Evolutionary conservation across 2,797 vertebrate genomes (phyloP), one percentile per base, ranked within the genome.

Genomic region (Hydrocynus forskahlii): DNA sequence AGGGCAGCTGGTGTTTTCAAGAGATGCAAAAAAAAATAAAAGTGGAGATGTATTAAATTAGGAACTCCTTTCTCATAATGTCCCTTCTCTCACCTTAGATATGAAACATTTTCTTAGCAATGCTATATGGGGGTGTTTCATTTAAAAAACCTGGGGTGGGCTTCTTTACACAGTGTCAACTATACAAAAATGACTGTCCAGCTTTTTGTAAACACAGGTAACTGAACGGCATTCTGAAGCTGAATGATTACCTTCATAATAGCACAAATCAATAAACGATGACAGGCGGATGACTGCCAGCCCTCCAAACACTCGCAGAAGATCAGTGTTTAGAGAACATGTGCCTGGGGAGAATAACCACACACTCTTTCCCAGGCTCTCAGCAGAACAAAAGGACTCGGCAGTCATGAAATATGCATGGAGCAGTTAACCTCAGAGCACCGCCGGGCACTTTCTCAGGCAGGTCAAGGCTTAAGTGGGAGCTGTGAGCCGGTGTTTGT

Each of bases 381-480:
- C 59, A 21, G 6, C 50, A 67, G 78, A 80, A 35, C 50, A 80
- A 79, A 80, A 52, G 62, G 14, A 3, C 35, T 50, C 72, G n/a
- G 17, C 60, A 35, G 63, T 19, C 76, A 82, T 91, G 81, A 88
- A 91, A 91, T 90, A 92, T 93, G 84, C 82, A 92, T 92, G 83
- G 40, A 64, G n/a, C 81, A 81, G 83, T 91, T 92, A 89, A 89
- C 89, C 88, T 89, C 81, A 66, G 80, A 84, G 81, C 57, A 55
- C 71, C 81, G 80, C 81, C 84, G 86, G 68, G 79, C 71, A 81
- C 80, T 66, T 85, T 63, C 68, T 87, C 83, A 76, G 79, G 63
- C 78, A 76, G 88, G 89, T 88, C 85, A 88, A 83, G 81, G 72
- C 83, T 82, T 86, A 87, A 89, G 83, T 87, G 86, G 60, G 75